Conservation (phyloP, 2,888 invertebrate genomes). For the Euplagia quadripunctaria region DNA sequence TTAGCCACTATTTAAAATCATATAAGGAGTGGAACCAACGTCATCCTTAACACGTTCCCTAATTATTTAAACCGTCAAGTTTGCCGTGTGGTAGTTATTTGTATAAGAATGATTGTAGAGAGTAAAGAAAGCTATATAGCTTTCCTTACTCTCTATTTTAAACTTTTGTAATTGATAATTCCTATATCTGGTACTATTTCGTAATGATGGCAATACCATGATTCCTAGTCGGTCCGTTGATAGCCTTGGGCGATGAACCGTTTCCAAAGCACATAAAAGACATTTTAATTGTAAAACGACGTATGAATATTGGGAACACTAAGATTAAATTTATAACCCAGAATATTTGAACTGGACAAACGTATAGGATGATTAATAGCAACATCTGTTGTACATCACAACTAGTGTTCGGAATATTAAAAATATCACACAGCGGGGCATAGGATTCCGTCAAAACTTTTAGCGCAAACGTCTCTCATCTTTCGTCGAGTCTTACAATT, state of each 20-base stretch:
- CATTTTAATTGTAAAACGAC: background rate
- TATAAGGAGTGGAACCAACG: no score
- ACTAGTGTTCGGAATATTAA: constrained; percentile 27
- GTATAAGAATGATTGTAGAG: no score
- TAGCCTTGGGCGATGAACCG: background rate
- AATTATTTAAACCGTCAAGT: no score
- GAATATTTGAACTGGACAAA: constrained; percentile 26
- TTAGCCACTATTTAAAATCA: no score
- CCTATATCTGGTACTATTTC: background rate
- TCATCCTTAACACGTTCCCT: no score
- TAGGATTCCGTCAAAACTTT: constrained; percentile 42
- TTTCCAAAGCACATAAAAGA: background rate
- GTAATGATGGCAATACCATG: background rate
- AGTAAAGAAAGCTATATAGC: no score
- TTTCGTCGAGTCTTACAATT: constrained; percentile 39
- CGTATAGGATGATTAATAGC: constrained; percentile 29
- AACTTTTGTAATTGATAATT: background rate
- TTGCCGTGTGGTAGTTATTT: no score
- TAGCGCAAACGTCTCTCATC: constrained; percentile 32
- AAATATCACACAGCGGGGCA: constrained; percentile 40
- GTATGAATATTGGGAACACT: background rate
- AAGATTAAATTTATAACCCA: constrained; percentile 14
- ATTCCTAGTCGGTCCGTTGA: background rate
- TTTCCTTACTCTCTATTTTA: no score
- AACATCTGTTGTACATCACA: constrained; percentile 32